These are phyloP conservation scores for Calliopum simillimum DNA, from an alignment of 2,888 invertebrate species.

Conservation along the genomic window DNA sequence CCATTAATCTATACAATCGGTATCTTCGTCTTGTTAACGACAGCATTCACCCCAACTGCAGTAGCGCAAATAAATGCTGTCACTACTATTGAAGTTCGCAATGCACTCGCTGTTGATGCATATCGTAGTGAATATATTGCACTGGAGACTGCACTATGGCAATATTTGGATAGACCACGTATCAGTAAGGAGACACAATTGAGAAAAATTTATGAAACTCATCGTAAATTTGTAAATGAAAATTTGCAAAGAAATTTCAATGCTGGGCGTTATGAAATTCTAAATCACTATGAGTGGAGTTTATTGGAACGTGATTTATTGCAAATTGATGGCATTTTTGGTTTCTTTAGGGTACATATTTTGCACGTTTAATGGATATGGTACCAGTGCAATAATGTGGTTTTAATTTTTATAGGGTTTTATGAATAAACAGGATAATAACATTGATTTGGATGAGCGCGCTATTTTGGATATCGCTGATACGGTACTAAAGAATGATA, in stretches of 20 bases:
- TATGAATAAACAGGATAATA: slow-evolving; percentile 49
- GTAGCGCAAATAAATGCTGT: not conserved
- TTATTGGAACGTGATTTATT: slow-evolving; percentile 73
- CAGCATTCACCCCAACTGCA: not conserved
- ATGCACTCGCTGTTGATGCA: slow-evolving; percentile 69
- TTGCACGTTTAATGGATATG: slow-evolving; percentile 48
- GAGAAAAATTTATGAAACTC: slow-evolving; percentile 62
- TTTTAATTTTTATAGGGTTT: slow-evolving; percentile 44
- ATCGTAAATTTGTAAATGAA: slow-evolving; percentile 57
- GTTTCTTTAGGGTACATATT: slow-evolving; percentile 74
- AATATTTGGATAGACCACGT: slow-evolving; percentile 56
- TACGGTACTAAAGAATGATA: slow-evolving; percentile 73
- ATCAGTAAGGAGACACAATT: slow-evolving; percentile 54
- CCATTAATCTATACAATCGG: not conserved
- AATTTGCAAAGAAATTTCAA: slow-evolving; percentile 51
- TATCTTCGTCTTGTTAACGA: not conserved
- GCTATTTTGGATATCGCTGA: slow-evolving; percentile 76
- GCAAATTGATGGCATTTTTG: slow-evolving; percentile 75
- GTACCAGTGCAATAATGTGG: not conserved
- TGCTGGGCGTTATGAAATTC: slow-evolving; percentile 56
- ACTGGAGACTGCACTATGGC: slow-evolving; percentile 68
- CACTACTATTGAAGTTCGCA: not conserved
- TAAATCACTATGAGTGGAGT: slow-evolving; percentile 75
- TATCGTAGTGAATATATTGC: slow-evolving; percentile 72
- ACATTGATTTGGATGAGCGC: slow-evolving; percentile 67